phyloP scores from a whole-genome alignment of 2,797 vertebrate genomes.

The Paratrypauchen microcephalus region DNA sequence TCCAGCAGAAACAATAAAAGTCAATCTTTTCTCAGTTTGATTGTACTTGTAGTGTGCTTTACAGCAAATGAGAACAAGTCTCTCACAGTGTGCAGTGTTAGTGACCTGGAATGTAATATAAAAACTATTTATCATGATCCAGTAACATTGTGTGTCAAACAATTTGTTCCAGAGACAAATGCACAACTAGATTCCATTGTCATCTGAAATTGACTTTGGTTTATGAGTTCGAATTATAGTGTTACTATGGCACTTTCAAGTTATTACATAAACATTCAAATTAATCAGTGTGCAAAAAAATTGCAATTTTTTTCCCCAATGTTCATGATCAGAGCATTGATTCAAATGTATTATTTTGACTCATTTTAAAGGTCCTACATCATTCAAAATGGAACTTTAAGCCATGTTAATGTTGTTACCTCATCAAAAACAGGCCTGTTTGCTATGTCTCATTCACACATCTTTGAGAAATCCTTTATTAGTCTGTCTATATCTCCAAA shows the following conservation, averaged over 20 bases:
- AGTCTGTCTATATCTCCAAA: no score
- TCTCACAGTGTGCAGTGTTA: conserved; percentile 15
- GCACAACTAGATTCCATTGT: not conserved
- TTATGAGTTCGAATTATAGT: not conserved
- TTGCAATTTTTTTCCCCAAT: not conserved
- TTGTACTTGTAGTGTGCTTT: conserved; percentile 14
- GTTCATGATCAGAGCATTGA: not conserved
- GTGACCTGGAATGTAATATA: conserved; percentile 7
- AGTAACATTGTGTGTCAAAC: not conserved
- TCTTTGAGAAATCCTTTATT: no score
- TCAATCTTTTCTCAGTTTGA: conserved; percentile 30
- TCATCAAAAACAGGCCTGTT: no score
- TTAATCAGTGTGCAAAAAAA: not conserved
- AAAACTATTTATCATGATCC: not conserved
- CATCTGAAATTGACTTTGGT: not conserved
- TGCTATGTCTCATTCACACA: no score
- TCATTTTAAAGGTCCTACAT: no score
- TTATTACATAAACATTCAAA: not conserved
- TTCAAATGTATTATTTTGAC: not conserved
- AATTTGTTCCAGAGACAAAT: not conserved
- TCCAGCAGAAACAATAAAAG: conserved; percentile 33
- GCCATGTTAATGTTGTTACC: no score
- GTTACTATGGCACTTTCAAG: not conserved
- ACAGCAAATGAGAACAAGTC: conserved; percentile 1
- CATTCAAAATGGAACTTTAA: no score